These are phyloP conservation scores for Nemotelus nigrinus DNA, from an alignment of 2,888 invertebrate species.

Conservation along the genomic window DNA sequence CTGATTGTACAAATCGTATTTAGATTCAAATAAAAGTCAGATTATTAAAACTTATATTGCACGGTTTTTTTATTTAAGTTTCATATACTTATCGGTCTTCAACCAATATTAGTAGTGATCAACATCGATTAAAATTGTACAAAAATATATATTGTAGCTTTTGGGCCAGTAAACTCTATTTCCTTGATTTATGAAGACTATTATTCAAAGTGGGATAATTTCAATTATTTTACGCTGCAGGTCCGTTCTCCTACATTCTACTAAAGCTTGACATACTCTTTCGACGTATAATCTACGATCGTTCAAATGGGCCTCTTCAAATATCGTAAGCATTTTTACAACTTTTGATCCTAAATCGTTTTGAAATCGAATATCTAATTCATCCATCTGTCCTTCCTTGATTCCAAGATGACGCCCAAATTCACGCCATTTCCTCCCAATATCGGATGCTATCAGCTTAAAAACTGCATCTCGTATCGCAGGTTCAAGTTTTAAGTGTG, in stretches of 20 bases:
- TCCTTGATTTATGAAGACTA: too few relatives aligned
- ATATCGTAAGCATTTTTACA: conserved; percentile 57
- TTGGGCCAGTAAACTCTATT: too few relatives aligned
- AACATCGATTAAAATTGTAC: too few relatives aligned
- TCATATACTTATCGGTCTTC: too few relatives aligned
- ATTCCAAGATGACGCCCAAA: conserved; percentile 59
- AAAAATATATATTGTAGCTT: too few relatives aligned
- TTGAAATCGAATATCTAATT: conserved; percentile 57
- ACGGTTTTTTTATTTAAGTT: too few relatives aligned
- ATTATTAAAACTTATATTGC: too few relatives aligned
- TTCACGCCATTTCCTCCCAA: conserved; percentile 61
- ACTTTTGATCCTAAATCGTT: conserved; percentile 56
- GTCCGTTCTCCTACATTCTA: conserved; percentile 57
- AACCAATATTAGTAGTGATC: too few relatives aligned
- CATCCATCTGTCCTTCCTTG: conserved; percentile 58
- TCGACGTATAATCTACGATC: conserved; percentile 53
- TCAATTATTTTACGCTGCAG: conserved; percentile 56
- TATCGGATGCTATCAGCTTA: conserved; percentile 57
- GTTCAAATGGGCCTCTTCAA: conserved; percentile 59
- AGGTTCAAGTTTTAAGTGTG: not conserved
- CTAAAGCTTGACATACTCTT: conserved; percentile 56
- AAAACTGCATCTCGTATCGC: conserved; percentile 55
- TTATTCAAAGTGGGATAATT: conserved; percentile 43
- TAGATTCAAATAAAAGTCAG: too few relatives aligned
- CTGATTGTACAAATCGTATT: too few relatives aligned